These are phyloP conservation scores for Oreochromis mossambicus DNA, from an alignment of 2,797 vertebrate genomes.

Conservation along the genomic window DNA sequence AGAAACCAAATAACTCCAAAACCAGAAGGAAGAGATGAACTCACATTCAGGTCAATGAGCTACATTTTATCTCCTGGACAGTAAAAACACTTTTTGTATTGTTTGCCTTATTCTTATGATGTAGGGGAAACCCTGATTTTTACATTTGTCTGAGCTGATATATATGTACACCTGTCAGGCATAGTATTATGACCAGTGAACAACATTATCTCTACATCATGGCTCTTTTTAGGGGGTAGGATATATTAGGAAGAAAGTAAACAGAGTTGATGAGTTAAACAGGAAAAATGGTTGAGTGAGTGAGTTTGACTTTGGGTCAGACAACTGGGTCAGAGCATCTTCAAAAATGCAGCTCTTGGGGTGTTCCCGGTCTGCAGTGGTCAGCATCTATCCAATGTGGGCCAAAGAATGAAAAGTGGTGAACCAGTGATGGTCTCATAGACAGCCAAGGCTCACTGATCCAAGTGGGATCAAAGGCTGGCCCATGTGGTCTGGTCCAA, in stretches of 20 bases:
- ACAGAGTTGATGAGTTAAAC: not conserved
- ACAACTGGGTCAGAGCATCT: accelerated
- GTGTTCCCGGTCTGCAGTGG: not conserved
- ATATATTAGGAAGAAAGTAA: not conserved
- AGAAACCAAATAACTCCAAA: not conserved
- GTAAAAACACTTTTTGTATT: not conserved
- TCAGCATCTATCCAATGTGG: not conserved
- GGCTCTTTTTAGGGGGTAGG: not conserved
- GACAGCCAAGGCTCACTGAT: not conserved
- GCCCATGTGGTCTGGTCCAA: not conserved
- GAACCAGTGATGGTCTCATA: not conserved
- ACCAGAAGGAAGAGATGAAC: not conserved
- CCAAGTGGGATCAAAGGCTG: not conserved
- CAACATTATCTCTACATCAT: not conserved
- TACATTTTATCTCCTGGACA: not conserved
- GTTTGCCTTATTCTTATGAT: not conserved
- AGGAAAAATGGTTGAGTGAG: not conserved
- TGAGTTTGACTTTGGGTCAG: not conserved
- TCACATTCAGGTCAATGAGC: not conserved
- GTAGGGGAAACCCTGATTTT: not conserved
- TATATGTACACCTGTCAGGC: not conserved
- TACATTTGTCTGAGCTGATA: not conserved
- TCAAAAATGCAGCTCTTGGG: not conserved
- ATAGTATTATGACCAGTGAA: not conserved
- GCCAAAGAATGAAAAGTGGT: not conserved